Conservation (phyloP, 2,888 invertebrate species). For the Agonopterix subpropinquella region DNA sequence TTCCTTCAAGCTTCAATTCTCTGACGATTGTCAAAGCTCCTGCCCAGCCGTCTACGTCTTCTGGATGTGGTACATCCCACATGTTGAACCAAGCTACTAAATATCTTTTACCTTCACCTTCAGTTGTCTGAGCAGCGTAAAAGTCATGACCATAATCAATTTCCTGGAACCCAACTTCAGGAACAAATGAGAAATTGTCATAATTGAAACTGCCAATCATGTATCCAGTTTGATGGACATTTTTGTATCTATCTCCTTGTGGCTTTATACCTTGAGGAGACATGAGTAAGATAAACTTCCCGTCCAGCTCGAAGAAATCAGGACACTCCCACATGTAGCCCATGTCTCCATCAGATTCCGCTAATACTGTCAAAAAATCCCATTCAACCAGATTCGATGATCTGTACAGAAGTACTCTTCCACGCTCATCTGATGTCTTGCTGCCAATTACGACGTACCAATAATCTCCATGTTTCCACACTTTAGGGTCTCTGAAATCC, state of each 20-base stretch:
- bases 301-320: conserved; percentile 63
- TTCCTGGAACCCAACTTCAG: conserved; percentile 54
- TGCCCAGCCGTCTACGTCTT: conserved; percentile 61
- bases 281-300: conserved; percentile 56
- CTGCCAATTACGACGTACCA: conserved; percentile 65
- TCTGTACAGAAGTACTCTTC: conserved; percentile 55
- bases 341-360: conserved; percentile 46
- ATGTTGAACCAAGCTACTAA: conserved; percentile 60
- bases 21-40: conserved; percentile 60
- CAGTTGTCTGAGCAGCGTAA: conserved; percentile 60
- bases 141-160: conserved; percentile 66
- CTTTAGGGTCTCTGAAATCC: conserved; percentile 71
- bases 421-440: conserved; percentile 43
- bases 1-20: conserved; percentile 40
- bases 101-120: conserved; percentile 48
- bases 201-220: conserved; percentile 62
- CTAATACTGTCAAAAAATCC: conserved; percentile 53
- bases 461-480: conserved; percentile 52
- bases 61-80: conserved; percentile 57
- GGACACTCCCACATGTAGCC: conserved; percentile 75
- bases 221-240: conserved; percentile 54
- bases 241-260: conserved; percentile 58
- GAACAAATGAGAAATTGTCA: conserved; percentile 50
- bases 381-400: conserved; percentile 52
- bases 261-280: conserved; percentile 60